Evolutionary conservation across 2,113 vertebrate genomes (phyloP), one percentile per base, ranked within the genome.

Genomic region (Pongo pygmaeus): DNA sequence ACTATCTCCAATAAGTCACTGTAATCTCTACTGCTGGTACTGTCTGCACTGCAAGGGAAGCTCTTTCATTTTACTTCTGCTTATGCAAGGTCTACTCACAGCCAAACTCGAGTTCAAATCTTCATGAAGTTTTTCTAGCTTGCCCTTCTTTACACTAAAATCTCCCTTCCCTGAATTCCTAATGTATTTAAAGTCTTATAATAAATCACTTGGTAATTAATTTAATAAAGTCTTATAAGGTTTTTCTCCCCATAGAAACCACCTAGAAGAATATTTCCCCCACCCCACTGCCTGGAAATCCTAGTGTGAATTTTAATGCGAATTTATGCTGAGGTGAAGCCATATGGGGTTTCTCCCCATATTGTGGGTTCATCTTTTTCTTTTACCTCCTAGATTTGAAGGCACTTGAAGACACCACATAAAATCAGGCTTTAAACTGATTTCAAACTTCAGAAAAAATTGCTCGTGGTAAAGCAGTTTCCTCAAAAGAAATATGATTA

Each of bases 381-480:
- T 64, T 14, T 64, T 14, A 80, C 55, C 59, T 38, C 16, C 59
- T 79, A 55, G 75, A 69, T 61, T 48, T 84, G 48, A 96, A 96
- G 23, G 55, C 35, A 88, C 57, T 69, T 91, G 43, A 89, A 91
- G 38, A 40, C 14, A 97, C 3, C 61, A 59, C 72, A 32, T 20
- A 86, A 52, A 95, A 92, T 92, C 30, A 89, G 46, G 13, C 6
- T 91, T 96, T 67, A 83, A 52, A 83, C 5, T 97, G 43, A 92
- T 88, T 95, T 92, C 75, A 80, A 95, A 77, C 38, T 80, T 96
- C n/a, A 90, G 43, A 22, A 74, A 79, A 80, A 84, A 52, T 12
- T 88, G n/a, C 64, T 78, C 80, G 1, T 30, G 77, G 43, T 8
- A 46, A 96, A 89, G 23, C 23, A 48, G 12, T 74, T 95, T 88